These are phyloP conservation scores for Orthosia gothica DNA, from an alignment of 2,888 invertebrate species.

Conservation along the genomic window DNA sequence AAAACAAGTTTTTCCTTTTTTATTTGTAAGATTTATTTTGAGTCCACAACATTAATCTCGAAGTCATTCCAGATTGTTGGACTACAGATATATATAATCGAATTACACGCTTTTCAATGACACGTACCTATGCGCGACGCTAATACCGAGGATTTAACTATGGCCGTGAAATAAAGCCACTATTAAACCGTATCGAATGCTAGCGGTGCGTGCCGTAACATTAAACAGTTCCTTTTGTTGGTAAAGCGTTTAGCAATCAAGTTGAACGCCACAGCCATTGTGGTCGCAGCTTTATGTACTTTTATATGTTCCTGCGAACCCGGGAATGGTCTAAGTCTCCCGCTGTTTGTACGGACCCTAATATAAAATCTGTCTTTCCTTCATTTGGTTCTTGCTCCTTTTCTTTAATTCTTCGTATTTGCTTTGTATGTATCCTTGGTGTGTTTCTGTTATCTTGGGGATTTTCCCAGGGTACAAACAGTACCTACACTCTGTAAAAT, in stretches of 20 bases:
- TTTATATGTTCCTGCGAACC: constrained; percentile 67
- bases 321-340: constrained; percentile 44
- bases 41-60: constrained; percentile 64
- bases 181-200: constrained; percentile 79
- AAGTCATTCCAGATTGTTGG: constrained; percentile 59
- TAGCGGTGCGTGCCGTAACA: constrained; percentile 86
- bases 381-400: constrained; percentile 21
- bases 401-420: constrained; percentile 30
- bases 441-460: constrained; percentile 11
- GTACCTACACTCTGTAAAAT: background rate
- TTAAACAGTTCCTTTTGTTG: constrained; percentile 89
- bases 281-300: constrained; percentile 77
- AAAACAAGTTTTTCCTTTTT: constrained; percentile 40
- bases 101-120: constrained; percentile 70
- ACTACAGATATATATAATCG: constrained; percentile 67
- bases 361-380: constrained; percentile 44
- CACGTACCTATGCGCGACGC: constrained; percentile 64
- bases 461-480: background rate
- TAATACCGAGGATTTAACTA: constrained; percentile 75
- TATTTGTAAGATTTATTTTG: constrained; percentile 55
- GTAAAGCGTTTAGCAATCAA: constrained; percentile 83
- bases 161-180: constrained; percentile 70
- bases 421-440: constrained; percentile 23
- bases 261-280: constrained; percentile 78
- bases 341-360: constrained; percentile 52